Evolutionary conservation across 2,797 vertebrate genomes (phyloP), one percentile per base, ranked within the genome.

Genomic region (Siniperca scherzeri): DNA sequence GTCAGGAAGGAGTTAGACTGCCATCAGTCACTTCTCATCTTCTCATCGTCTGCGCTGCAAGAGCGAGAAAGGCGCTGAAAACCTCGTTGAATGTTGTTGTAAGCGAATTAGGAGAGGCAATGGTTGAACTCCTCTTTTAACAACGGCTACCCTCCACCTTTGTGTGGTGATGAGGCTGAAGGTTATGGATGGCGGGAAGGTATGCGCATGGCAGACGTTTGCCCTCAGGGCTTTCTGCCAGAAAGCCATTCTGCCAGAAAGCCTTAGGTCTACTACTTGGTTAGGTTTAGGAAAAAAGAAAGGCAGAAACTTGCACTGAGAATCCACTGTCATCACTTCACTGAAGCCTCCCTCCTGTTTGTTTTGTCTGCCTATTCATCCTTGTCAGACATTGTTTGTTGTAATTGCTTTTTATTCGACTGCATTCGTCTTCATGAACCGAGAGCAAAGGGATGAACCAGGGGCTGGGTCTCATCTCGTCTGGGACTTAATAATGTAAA

Each of bases 401-500:
- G 11, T 67, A 30, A 53, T 70, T 72, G 33, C 65, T n/a, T 73
- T 88, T 86, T 69, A 75, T 84, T 10, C 21, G 2, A 21, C 46
- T 75, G 44, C 52, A 73, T 85, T 85, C 46, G 74, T 81, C 22
- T 52, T 70, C 22, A 21, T 36, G 65, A 50, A 16, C 44, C 4
- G 11, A 56, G 44, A 68, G 77, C 50, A 25, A 62, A 52, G 10
- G 36, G 59, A 77, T 7, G 61, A 77, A 40, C 44, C 27, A 14
- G 21, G 56, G 38, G 25, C 67, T n/a, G 42, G 48, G 60, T n/a
- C 46, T 82, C 73, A 36, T 79, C 69, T 84, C 27, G 3, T 77
- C 67, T 66, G 4, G 1, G 8, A 73, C 62, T 65, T 76, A 82
- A 89, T 88, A 81, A 88, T 79, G 11, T 81, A 84, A 89, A 86